Conservation (phyloP, 2,797 vertebrate species). For the Atherinosoma microstoma region DNA sequence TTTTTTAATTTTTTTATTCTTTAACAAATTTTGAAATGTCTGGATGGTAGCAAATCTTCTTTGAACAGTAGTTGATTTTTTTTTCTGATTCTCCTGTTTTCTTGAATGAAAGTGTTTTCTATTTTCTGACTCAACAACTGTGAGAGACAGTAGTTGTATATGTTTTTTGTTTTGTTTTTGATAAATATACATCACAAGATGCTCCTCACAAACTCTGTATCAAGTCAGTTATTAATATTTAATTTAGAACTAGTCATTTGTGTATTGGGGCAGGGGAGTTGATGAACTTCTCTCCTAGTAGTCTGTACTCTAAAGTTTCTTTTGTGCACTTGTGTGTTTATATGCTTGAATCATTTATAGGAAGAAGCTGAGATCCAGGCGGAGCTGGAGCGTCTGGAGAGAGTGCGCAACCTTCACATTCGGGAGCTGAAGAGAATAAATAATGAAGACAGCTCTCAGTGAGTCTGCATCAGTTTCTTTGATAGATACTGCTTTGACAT, state of each 20-base stretch:
- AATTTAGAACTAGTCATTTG: constrained; percentile 54
- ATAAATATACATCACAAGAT: constrained; percentile 8
- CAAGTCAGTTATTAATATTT: constrained; percentile 69
- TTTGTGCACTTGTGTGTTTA: constrained; percentile 66
- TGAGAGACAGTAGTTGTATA: background rate
- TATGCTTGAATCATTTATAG: constrained; percentile 87
- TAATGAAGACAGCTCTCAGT: constrained; percentile 99
- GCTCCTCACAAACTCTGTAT: constrained; percentile 40
- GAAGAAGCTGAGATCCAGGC: constrained; percentile 99
- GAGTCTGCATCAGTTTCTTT: constrained; percentile 75
- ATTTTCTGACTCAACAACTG: background rate
- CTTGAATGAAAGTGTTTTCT: too few species aligned
- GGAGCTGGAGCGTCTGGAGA: constrained; percentile 98
- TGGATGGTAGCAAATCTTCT: too few species aligned
- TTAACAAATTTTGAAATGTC: too few species aligned
- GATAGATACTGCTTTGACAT: constrained; percentile 48
- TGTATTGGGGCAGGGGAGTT: constrained; percentile 36
- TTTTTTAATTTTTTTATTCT: too few species aligned
- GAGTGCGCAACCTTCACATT: constrained; percentile 99
- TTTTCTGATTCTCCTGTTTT: background rate
- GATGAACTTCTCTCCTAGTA: constrained; percentile 62
- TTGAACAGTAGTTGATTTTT: background rate
- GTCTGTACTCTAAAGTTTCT: constrained; percentile 61
- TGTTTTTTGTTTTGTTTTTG: background rate
- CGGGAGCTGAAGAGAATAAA: constrained; percentile 99